Conservation (phyloP, 2,113 vertebrate genomes). For the Cinclus mexicanus region DNA sequence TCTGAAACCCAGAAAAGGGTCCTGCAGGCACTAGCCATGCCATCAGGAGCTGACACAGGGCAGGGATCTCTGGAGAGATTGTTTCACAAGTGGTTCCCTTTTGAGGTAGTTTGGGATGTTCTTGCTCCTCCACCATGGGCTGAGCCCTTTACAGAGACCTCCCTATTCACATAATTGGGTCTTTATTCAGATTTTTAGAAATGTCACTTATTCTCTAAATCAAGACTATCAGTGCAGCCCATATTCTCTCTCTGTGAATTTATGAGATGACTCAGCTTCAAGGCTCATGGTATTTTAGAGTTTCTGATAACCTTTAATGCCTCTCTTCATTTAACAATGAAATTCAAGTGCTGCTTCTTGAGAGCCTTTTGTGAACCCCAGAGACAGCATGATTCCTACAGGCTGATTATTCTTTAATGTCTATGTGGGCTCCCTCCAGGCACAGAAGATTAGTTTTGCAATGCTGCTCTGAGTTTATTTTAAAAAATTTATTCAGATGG, state of each 20-base stretch:
- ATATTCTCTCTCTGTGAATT: not conserved
- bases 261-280: not conserved
- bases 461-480: slow-evolving; percentile 16
- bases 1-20: not conserved
- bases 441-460: not conserved
- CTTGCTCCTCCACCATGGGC: accelerated
- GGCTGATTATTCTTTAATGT: not conserved
- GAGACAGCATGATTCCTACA: not conserved
- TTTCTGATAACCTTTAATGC: not conserved
- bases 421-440: slow-evolving; percentile 2
- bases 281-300: not conserved
- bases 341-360: not conserved
- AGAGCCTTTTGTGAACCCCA: not conserved
- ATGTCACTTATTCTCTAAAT: not conserved
- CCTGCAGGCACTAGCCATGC: not conserved
- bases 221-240: not conserved
- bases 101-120: not conserved
- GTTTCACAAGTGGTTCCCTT: not conserved
- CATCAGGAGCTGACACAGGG: not conserved
- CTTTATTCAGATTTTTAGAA: not conserved
- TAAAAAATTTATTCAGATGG: slow-evolving; percentile 3
- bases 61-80: not conserved
- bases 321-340: not conserved
- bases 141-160: not conserved
- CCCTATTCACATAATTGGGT: not conserved